Evolutionary conservation across 2,888 invertebrate genomes (phyloP).

Genomic region (Drosophila crucigera): DNA sequence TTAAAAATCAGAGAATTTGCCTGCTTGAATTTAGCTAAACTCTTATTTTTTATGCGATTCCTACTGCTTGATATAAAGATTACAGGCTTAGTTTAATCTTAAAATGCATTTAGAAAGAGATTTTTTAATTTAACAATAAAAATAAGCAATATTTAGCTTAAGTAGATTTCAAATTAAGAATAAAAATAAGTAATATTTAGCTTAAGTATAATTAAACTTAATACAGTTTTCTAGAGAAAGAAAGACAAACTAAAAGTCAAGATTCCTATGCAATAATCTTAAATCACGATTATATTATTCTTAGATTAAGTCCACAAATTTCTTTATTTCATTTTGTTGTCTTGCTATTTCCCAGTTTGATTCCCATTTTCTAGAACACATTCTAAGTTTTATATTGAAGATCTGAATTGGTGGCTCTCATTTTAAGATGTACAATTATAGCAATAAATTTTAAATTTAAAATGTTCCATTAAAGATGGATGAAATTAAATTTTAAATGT

Average conservation of each 20-base stretch:
- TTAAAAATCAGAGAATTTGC: accelerated
- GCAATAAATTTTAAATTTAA: not conserved
- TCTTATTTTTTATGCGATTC: too few relatives aligned
- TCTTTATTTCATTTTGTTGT: accelerated
- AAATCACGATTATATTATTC: not conserved
- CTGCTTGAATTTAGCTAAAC: not conserved
- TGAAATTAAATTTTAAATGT: not conserved
- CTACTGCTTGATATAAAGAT: not conserved
- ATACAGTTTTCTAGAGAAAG: not conserved
- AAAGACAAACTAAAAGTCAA: not conserved
- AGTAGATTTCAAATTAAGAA: not conserved
- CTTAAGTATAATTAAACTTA: not conserved
- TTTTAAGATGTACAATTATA: not conserved
- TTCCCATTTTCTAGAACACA: not conserved
- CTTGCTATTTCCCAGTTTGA: not conserved
- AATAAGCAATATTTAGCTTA: not conserved
- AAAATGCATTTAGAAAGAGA: not conserved
- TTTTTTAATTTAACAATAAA: not conserved
- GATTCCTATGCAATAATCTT: not conserved
- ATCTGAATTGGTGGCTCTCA: not conserved
- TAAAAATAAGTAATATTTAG: not conserved
- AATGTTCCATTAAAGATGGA: not conserved
- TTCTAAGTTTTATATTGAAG: not conserved
- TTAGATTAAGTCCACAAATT: not conserved
- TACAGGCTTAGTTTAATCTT: not conserved